These are phyloP conservation scores for Nycteola revayana DNA, from an alignment of 2,888 invertebrate genomes.

Conservation along the genomic window DNA sequence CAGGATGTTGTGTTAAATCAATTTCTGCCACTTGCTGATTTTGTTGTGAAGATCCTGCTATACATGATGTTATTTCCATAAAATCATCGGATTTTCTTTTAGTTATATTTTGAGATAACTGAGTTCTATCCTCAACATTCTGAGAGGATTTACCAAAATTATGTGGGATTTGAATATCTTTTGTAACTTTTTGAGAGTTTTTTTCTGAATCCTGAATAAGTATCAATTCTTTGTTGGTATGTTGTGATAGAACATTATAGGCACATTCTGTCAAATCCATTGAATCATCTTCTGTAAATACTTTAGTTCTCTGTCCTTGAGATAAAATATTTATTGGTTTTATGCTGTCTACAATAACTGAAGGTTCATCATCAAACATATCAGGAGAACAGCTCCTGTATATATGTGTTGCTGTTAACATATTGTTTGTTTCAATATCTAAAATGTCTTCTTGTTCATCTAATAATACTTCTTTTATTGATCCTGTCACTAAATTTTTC, in stretches of 20 bases:
- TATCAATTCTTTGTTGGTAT: neutral
- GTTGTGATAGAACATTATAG: conserved; percentile 12
- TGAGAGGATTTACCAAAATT: too few relatives aligned
- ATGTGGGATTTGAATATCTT: too few relatives aligned
- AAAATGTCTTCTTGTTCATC: conserved; percentile 3
- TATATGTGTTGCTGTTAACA: conserved; percentile 12
- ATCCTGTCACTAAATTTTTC: conserved; percentile 6
- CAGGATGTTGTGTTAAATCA: conserved; percentile 41
- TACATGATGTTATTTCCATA: conserved; percentile 67
- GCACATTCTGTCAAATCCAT: conserved; percentile 58
- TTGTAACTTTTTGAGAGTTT: neutral
- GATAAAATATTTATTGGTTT: conserved; percentile 12
- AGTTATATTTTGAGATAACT: conserved; percentile 38
- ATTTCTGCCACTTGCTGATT: conserved; percentile 33
- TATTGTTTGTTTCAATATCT: conserved; percentile 7
- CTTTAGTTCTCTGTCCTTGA: conserved; percentile 26
- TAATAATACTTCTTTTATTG: conserved; percentile 1
- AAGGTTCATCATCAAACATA: conserved; percentile 71
- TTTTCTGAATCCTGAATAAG: neutral
- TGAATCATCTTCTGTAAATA: conserved; percentile 22
- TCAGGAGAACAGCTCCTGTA: conserved; percentile 68
- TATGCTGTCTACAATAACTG: conserved; percentile 29
- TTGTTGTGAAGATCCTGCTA: conserved; percentile 33
- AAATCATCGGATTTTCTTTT: conserved; percentile 53
- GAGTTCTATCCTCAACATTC: conserved; percentile 21